These are phyloP conservation scores for Pachycephala philippinensis DNA, from an alignment of 2,113 vertebrate genomes.

Conservation along the genomic window DNA sequence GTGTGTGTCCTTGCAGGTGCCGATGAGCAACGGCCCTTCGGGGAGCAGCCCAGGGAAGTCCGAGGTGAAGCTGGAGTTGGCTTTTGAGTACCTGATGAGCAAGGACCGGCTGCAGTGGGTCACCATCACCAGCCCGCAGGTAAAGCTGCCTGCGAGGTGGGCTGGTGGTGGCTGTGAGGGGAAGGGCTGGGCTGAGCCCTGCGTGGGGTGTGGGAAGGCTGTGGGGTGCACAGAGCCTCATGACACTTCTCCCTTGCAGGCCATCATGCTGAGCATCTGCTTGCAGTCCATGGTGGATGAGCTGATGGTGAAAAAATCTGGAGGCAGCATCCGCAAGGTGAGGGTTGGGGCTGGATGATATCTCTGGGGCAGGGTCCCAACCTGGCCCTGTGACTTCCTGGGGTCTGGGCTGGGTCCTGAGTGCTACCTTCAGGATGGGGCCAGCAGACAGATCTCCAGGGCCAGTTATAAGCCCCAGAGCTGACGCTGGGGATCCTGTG, in stretches of 20 bases:
- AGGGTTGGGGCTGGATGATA: background rate
- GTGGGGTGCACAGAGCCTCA: rapidly evolving
- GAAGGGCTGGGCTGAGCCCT: background rate
- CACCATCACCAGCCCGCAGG: slow-evolving; percentile 98
- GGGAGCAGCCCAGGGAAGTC: slow-evolving; percentile 83
- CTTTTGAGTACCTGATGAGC: slow-evolving; percentile 98
- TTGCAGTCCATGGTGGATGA: slow-evolving; percentile 98
- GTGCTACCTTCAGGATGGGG: background rate
- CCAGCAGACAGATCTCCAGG: background rate
- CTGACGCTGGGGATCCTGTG: background rate
- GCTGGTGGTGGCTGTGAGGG: background rate
- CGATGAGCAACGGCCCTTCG: slow-evolving; percentile 80
- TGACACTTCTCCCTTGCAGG: slow-evolving; percentile 69
- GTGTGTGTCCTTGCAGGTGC: slow-evolving; percentile 76
- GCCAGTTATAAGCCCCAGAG: background rate
- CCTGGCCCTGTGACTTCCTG: background rate
- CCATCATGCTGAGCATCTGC: slow-evolving; percentile 99
- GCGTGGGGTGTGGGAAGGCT: rapidly evolving
- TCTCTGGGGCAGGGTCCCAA: background rate
- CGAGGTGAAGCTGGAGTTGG: slow-evolving; percentile 93
- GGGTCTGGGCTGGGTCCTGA: background rate
- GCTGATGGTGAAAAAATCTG: slow-evolving; percentile 98
- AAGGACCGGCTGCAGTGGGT: slow-evolving; percentile 98
- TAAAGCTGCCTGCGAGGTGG: background rate
- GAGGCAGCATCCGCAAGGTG: slow-evolving; percentile 97